A percentile compares a stretch with the other conserved stretches of the same genome.
phyloP scores from a whole-genome alignment of 2,888 invertebrate species.

The Nezara viridula region DNA sequence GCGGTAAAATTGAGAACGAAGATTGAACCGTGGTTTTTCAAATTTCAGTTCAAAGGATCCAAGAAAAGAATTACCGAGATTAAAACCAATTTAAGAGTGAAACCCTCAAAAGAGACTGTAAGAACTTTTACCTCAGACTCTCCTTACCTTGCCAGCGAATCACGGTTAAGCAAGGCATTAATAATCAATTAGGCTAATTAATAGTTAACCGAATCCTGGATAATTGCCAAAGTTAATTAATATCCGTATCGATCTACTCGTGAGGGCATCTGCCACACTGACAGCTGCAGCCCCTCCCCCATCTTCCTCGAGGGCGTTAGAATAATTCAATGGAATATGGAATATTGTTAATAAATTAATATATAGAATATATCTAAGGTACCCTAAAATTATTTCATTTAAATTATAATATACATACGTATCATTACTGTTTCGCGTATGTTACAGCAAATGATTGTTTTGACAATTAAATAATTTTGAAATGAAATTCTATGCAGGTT shows the following conservation, averaged over 20 bases:
- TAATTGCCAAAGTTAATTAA: constrained; percentile 46
- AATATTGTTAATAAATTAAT: background rate
- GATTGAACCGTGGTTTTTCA: background rate
- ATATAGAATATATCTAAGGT: background rate
- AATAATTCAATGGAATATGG: background rate
- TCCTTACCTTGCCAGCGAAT: background rate
- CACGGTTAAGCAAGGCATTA: constrained; percentile 11
- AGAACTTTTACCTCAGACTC: background rate
- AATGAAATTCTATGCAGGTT: no score
- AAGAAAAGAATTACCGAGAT: background rate
- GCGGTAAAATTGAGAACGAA: background rate
- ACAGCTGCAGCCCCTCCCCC: background rate
- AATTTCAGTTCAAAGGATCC: background rate
- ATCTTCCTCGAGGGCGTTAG: background rate
- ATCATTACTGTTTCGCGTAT: no score
- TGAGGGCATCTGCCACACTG: background rate
- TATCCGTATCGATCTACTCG: background rate
- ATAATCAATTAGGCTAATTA: constrained; percentile 39
- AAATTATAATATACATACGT: no score
- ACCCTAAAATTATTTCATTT: background rate
- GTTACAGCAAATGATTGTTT: no score
- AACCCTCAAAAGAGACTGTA: background rate
- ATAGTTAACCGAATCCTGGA: constrained; percentile 20
- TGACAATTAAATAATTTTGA: no score
- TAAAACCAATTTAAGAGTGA: background rate